These are phyloP conservation scores for Sitta carolinensis DNA, from an alignment of 2,797 vertebrate species.

Conservation along the genomic window DNA sequence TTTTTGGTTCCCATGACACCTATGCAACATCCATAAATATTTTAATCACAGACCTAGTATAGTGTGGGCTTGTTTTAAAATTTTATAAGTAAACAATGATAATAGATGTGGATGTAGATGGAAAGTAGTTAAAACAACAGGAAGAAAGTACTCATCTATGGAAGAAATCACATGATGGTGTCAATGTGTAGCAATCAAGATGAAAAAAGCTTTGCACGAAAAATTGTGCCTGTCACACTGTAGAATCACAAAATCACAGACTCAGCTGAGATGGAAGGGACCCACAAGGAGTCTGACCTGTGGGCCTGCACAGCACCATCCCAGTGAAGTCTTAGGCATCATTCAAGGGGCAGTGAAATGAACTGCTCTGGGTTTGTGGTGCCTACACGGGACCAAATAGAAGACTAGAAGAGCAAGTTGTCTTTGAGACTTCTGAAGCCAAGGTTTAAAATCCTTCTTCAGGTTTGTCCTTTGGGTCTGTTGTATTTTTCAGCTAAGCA, in stretches of 20 bases:
- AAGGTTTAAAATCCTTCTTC: not conserved
- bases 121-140: not conserved
- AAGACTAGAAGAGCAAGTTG: not conserved
- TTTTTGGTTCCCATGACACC: not conserved
- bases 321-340: not conserved
- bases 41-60: not conserved
- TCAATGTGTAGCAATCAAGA: not conserved
- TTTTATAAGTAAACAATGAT: not conserved
- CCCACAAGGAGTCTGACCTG: not conserved
- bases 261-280: not conserved
- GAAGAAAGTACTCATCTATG: not conserved
- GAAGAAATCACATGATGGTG: not conserved
- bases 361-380: not conserved
- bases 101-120: not conserved
- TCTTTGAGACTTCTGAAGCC: not conserved
- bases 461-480: not conserved
- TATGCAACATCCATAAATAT: slow-evolving; percentile 19
- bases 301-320: not conserved
- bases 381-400: not conserved
- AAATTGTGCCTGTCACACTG: not conserved
- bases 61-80: not conserved
- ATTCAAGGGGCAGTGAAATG: not conserved
- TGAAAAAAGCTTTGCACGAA: not conserved
- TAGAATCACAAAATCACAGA: not conserved
- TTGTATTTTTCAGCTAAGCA: not conserved